Evolutionary conservation across 2,797 vertebrate species (phyloP), one percentile per base, ranked within the genome.

Genomic region (Pempheris klunzingeri): DNA sequence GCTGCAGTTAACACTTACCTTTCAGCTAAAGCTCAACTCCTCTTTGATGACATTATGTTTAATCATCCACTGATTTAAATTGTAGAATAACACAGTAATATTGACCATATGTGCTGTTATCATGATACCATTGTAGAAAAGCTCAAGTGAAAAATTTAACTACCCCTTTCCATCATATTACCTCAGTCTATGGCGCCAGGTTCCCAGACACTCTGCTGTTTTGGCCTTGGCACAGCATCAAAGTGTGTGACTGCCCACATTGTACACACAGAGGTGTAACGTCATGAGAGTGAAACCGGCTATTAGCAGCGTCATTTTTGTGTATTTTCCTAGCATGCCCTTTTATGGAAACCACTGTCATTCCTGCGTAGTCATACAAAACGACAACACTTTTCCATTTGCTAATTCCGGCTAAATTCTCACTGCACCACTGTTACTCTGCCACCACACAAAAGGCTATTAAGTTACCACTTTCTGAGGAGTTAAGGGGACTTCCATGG

Each of bases 401-500:
- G 5, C 30, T 15, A n/a, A n/a, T n/a, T 11, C 5, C 69, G 38
- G 20, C 52, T 17, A 24, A 46, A 63, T 50, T 54, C 26, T 71
- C 53, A 54, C 32, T 34, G 13, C n/a, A 52, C 34, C 28, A 62
- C 3, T 41, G 49, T 74, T 64, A 52, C 39, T 20, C 17, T 64
- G 30, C 50, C 38, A 62, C 26, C 15, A 67, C 18, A 83, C 76
- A 67, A 75, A 77, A 76, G 38, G n/a, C 53, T 83, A 82, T 87
- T 61, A 59, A 17, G 66, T 75, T 85, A 73, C 78, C 28, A 55
- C 15, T 53, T 43, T 66, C 11, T 39, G 52, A 64, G 59, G 34
- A 67, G 13, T 22, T 36, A 17, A 63, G 81, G 88, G 87, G 68
- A 85, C 74, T 92, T 92, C 87, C 84, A 81, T 58, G 18, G 54